A percentile compares a stretch with the other conserved stretches of the same genome.
Conservation (phyloP, 2,113 vertebrate genomes). For the Ascaphus truei region DNA sequence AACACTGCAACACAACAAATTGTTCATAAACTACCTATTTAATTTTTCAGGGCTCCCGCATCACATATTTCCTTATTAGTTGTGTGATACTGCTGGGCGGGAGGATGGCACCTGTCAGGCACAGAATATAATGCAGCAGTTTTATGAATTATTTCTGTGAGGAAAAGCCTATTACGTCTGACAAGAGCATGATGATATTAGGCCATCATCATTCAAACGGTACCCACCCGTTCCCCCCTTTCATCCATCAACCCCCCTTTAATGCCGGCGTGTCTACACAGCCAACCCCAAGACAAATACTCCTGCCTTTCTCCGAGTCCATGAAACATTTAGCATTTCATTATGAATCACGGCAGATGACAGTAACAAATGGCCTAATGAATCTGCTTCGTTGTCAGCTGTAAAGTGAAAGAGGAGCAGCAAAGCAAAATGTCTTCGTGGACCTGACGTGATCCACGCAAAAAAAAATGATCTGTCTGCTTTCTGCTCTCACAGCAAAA, state of each 20-base stretch:
- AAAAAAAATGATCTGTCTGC: background rate
- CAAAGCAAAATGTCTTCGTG: conserved; percentile 63
- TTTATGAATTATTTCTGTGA: conserved; percentile 99
- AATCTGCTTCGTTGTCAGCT: conserved; percentile 96
- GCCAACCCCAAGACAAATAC: conserved; percentile 97
- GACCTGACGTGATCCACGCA: background rate
- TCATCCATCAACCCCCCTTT: conserved; percentile 91
- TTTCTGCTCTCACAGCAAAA: background rate
- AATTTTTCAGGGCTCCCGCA: conserved; percentile 98
- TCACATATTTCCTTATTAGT: conserved; percentile 99
- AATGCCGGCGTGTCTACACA: conserved; percentile 69
- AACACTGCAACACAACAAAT: conserved; percentile 93
- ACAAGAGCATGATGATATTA: conserved; percentile 99
- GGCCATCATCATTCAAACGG: conserved; percentile 98
- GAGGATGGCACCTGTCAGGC: conserved; percentile 96
- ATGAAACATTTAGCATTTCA: conserved; percentile 99
- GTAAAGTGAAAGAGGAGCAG: conserved; percentile 82
- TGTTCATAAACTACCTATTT: conserved; percentile 98
- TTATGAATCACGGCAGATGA: conserved; percentile 95
- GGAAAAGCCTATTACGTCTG: conserved; percentile 99
- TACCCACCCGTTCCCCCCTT: conserved; percentile 86
- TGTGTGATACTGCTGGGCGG: conserved; percentile 89
- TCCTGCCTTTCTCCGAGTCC: conserved; percentile 88
- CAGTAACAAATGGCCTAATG: conserved; percentile 98
- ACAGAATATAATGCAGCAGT: conserved; percentile 94